These are phyloP conservation scores for Neuroscelio doddi DNA, from an alignment of 2,888 invertebrate species.

Conservation along the genomic window DNA sequence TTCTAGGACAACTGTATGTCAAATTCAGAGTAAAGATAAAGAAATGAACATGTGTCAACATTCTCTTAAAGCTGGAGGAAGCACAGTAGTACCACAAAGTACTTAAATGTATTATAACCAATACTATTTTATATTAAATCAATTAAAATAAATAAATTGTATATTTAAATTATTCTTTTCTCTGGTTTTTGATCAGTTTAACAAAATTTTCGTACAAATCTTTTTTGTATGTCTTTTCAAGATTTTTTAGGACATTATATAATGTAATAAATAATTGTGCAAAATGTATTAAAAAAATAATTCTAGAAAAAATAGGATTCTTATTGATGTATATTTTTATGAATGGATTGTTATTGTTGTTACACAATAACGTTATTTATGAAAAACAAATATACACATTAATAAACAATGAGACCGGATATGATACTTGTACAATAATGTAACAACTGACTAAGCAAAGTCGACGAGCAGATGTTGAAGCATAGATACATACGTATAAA, in stretches of 20 bases:
- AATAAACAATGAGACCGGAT: slow-evolving; percentile 6
- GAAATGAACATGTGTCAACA: neutral
- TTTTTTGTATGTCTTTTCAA: too few relatives aligned
- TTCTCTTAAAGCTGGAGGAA: neutral
- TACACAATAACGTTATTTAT: neutral
- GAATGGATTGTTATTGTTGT: slow-evolving; percentile 2
- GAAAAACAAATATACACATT: neutral
- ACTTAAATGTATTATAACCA: neutral
- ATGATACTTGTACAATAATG: slow-evolving; percentile 1
- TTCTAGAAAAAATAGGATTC: too few relatives aligned
- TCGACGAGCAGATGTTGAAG: slow-evolving; percentile 4
- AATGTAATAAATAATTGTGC: too few relatives aligned
- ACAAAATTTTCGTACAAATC: too few relatives aligned
- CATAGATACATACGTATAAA: neutral
- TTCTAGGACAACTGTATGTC: neutral
- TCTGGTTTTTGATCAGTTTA: too few relatives aligned
- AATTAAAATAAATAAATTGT: neutral
- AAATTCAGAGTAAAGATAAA: too few relatives aligned
- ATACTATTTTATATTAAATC: neutral
- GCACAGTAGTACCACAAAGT: neutral
- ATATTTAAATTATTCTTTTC: too few relatives aligned
- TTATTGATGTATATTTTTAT: too few relatives aligned
- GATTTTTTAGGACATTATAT: too few relatives aligned
- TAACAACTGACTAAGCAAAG: slow-evolving; percentile 2
- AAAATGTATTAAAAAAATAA: too few relatives aligned